Percentiles rank a stretch among this genome's conserved stretches.
These are phyloP conservation scores for Apodemia duryi DNA, from an alignment of 2,888 invertebrate genomes.

Conservation along the genomic window DNA sequence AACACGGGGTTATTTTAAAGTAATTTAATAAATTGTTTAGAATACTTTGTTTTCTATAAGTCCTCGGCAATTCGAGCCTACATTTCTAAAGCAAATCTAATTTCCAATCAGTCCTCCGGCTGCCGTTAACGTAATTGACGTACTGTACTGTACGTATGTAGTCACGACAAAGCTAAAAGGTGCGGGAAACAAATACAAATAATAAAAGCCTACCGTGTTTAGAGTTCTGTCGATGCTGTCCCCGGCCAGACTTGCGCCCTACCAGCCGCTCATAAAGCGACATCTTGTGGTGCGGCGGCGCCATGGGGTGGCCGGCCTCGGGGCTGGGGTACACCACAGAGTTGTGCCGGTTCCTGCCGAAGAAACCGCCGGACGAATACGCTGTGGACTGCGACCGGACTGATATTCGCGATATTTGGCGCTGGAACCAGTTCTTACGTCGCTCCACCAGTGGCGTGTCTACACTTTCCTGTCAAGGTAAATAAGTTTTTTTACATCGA, in stretches of 20 bases:
- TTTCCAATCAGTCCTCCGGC: no score
- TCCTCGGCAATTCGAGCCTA: no score
- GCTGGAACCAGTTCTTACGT: slow-evolving; percentile 92
- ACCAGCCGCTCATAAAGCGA: slow-evolving; percentile 91
- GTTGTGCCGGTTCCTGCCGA: slow-evolving; percentile 87
- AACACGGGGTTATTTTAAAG: no score
- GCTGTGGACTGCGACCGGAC: slow-evolving; percentile 91
- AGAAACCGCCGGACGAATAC: slow-evolving; percentile 87
- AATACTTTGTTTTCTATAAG: no score
- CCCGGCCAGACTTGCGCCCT: slow-evolving; percentile 87
- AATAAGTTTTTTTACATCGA: not conserved
- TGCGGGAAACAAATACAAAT: not conserved
- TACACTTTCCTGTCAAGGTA: slow-evolving; percentile 87
- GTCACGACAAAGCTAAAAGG: no score
- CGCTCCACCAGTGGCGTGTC: slow-evolving; percentile 92
- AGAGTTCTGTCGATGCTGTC: slow-evolving; percentile 80
- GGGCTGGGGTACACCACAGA: slow-evolving; percentile 86
- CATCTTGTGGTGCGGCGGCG: slow-evolving; percentile 82
- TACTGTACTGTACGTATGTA: no score
- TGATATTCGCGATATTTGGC: slow-evolving; percentile 92
- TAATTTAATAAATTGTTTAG: no score
- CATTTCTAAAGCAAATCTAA: no score
- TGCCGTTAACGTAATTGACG: no score
- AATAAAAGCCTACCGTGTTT: slow-evolving; percentile 78
- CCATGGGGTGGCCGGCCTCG: slow-evolving; percentile 74